Percentiles rank a stretch among this genome's conserved stretches.
These are phyloP conservation scores for Cygnus olor DNA, from an alignment of 2,797 vertebrate species.

Conservation along the genomic window DNA sequence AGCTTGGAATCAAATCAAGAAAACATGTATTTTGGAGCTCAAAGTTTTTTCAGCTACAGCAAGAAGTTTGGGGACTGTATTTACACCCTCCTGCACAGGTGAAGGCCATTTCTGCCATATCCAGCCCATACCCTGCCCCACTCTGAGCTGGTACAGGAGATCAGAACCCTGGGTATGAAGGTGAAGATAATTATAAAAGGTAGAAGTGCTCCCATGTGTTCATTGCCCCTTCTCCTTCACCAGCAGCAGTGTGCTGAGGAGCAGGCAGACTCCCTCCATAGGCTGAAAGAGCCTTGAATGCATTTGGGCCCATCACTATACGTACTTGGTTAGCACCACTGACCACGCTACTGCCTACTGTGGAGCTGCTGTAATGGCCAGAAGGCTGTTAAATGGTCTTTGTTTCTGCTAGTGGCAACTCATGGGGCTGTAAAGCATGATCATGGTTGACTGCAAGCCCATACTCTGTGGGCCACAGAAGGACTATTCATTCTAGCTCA, in stretches of 20 bases:
- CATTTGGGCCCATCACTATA: not conserved
- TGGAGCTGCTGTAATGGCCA: not conserved
- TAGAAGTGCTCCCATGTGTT: fast-evolving
- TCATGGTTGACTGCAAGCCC: not conserved
- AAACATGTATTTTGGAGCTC: not conserved
- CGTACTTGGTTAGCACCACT: not conserved
- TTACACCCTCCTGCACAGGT: not conserved
- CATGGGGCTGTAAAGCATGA: not conserved
- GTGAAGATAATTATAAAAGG: not conserved
- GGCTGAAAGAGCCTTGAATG: not conserved
- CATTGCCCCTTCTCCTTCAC: not conserved
- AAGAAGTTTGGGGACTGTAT: not conserved
- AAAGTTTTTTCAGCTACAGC: not conserved
- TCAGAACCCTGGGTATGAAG: not conserved
- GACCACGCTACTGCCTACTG: not conserved
- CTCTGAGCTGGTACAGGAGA: not conserved
- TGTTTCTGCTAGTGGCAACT: not conserved
- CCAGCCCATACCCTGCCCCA: not conserved
- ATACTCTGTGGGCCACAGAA: not conserved
- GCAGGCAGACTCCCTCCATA: not conserved
- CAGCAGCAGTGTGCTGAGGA: not conserved
- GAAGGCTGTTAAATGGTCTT: not conserved
- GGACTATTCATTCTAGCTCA: not conserved
- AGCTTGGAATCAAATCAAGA: slow-evolving; percentile 35
- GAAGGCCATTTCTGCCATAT: not conserved